phyloP scores from a whole-genome alignment of 2,797 vertebrate genomes.

The Knipowitschia caucasica region DNA sequence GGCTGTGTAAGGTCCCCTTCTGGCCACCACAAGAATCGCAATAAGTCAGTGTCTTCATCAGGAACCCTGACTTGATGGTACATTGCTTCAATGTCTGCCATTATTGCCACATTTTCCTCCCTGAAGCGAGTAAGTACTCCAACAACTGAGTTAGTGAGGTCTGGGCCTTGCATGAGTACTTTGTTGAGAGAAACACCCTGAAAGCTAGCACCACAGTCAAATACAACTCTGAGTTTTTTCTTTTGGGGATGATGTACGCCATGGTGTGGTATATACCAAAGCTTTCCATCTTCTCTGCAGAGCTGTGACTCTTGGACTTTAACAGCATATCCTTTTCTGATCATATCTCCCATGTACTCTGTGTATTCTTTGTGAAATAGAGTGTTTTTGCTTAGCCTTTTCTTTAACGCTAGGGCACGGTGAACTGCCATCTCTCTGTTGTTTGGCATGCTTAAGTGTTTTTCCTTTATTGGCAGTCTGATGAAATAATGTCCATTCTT shows the following conservation, averaged over 20 bases:
- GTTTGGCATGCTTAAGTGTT: background rate
- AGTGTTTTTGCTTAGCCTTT: background rate
- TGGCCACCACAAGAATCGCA: slow-evolving; percentile 38
- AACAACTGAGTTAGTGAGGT: slow-evolving; percentile 26
- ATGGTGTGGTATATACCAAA: slow-evolving; percentile 43
- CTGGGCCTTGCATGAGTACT: slow-evolving; percentile 23
- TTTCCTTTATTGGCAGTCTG: slow-evolving; percentile 1
- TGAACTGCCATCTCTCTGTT: background rate
- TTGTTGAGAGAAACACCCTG: slow-evolving; percentile 26
- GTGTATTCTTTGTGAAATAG: background rate
- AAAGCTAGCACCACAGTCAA: slow-evolving; percentile 19
- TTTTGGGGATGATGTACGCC: slow-evolving; percentile 33
- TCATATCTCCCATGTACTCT: background rate
- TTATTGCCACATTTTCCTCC: slow-evolving; percentile 16
- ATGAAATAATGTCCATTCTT: slow-evolving; percentile 7
- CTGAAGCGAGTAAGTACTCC: slow-evolving; percentile 26
- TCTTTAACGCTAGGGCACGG: background rate
- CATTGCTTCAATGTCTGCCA: slow-evolving; percentile 21
- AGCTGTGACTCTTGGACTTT: background rate
- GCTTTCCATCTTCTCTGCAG: background rate
- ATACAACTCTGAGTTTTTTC: slow-evolving; percentile 10
- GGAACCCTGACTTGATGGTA: slow-evolving; percentile 23
- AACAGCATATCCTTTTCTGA: background rate
- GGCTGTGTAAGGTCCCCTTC: slow-evolving; percentile 16
- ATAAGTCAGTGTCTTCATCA: slow-evolving; percentile 17